Percentiles rank a stretch among this genome's conserved stretches.
Conservation (phyloP, 1,140 invertebrate species). For the Nasonia longicornis region DNA sequence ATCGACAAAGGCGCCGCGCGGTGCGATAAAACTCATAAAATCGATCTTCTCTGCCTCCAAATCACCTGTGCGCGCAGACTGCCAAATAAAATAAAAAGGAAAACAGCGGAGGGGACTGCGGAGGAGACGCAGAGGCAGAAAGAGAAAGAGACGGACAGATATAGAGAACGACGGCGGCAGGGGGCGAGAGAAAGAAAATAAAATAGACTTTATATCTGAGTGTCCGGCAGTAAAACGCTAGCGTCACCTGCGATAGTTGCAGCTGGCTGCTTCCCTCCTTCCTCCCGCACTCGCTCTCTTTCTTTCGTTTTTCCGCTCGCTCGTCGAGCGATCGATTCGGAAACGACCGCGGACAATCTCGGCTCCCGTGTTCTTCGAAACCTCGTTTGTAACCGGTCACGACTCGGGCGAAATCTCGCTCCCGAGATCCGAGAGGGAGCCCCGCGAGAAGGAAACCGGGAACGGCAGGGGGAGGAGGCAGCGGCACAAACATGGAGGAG, state of each 20-base stretch:
- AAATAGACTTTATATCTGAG: slow-evolving; percentile 5
- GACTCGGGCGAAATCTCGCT: slow-evolving; percentile 19
- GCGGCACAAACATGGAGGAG: not conserved
- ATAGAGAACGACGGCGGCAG: not conserved
- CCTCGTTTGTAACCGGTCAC: slow-evolving; percentile 39
- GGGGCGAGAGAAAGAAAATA: not conserved
- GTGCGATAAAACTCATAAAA: not conserved
- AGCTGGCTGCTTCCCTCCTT: not conserved
- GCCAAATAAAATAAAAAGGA: not conserved
- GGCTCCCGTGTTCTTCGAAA: slow-evolving; percentile 38
- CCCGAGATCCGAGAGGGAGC: not conserved
- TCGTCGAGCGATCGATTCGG: not conserved
- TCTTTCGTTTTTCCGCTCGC: slow-evolving; percentile 6
- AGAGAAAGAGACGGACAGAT: not conserved
- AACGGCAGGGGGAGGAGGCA: no score
- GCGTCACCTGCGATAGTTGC: slow-evolving; percentile 1
- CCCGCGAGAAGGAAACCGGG: no score
- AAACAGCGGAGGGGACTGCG: not conserved
- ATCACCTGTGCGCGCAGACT: not conserved
- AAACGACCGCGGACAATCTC: slow-evolving; percentile 25
- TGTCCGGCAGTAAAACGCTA: slow-evolving; percentile 5
- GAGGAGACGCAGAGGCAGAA: not conserved
- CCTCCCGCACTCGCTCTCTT: not conserved
- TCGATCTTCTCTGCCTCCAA: not conserved
- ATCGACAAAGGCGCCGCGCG: not conserved